Conservation (phyloP, 2,797 vertebrate species). For the Pangasius mekongensis region DNA sequence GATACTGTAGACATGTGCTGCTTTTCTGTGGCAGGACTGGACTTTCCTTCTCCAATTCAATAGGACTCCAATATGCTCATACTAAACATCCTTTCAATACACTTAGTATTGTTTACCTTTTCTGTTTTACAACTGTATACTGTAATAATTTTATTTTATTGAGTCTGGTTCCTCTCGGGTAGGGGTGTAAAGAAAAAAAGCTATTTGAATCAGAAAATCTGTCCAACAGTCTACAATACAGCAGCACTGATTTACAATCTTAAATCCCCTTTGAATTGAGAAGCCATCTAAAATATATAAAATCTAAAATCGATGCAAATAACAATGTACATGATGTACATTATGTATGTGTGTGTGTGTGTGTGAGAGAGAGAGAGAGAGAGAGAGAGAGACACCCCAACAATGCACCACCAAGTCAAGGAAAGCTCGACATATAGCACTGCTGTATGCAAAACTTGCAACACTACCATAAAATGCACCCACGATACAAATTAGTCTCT, state of each 20-base stretch:
- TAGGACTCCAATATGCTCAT: background rate
- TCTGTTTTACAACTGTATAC: background rate
- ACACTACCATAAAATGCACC: too few relatives aligned
- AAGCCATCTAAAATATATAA: background rate
- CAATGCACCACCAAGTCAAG: background rate
- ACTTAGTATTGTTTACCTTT: background rate
- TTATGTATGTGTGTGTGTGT: background rate
- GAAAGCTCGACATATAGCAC: too few relatives aligned
- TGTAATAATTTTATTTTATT: background rate
- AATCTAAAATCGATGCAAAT: background rate
- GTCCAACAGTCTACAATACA: background rate
- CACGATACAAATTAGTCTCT: too few relatives aligned
- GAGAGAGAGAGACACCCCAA: background rate
- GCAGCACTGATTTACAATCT: background rate
- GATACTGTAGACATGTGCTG: background rate
- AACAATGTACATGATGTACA: background rate
- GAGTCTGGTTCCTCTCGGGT: background rate
- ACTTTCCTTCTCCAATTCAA: background rate
- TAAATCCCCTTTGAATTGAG: background rate
- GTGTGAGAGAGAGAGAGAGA: too few relatives aligned
- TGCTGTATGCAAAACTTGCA: too few relatives aligned
- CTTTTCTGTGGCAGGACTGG: background rate
- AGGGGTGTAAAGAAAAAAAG: background rate
- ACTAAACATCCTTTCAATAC: background rate
- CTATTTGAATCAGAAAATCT: background rate